phyloP scores from a whole-genome alignment of 2,888 invertebrate genomes.

The Elgonia sp. region DNA sequence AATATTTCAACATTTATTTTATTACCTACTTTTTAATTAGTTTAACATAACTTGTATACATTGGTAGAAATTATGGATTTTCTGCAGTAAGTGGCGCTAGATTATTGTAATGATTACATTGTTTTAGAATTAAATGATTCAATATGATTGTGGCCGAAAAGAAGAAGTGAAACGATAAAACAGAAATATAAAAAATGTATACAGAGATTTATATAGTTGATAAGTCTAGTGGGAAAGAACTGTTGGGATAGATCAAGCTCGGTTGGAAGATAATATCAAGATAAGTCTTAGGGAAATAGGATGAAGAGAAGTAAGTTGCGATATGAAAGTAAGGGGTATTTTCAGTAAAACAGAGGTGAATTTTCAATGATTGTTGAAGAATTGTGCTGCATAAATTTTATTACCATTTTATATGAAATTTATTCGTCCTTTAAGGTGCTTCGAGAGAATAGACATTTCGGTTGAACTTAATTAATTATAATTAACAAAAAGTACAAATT shows the following conservation, averaged over 20 bases:
- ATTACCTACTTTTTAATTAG: too few species aligned
- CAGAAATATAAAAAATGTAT: constrained; percentile 30
- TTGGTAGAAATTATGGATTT: constrained; percentile 15
- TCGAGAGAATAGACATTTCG: neutral
- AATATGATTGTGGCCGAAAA: constrained; percentile 10
- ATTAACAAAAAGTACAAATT: neutral
- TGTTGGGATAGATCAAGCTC: constrained; percentile 38
- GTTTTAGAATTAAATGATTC: constrained; percentile 16
- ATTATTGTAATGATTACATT: constrained; percentile 13
- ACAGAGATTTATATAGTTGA: constrained; percentile 42
- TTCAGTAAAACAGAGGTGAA: constrained; percentile 40
- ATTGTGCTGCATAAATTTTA: constrained; percentile 30
- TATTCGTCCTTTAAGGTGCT: neutral
- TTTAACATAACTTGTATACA: too few species aligned
- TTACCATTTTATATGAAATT: constrained; percentile 22
- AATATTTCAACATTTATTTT: constrained; percentile 43
- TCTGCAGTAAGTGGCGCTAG: neutral
- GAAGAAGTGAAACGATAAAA: neutral
- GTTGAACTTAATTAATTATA: neutral
- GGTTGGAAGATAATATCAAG: constrained; percentile 40
- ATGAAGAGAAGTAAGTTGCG: constrained; percentile 32
- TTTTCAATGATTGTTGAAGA: constrained; percentile 38
- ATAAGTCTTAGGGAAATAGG: constrained; percentile 49
- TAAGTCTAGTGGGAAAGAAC: constrained; percentile 41
- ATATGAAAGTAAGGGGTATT: constrained; percentile 23